Conservation (phyloP, 2,113 vertebrate species). For the Dicerorhinus sumatrensis region DNA sequence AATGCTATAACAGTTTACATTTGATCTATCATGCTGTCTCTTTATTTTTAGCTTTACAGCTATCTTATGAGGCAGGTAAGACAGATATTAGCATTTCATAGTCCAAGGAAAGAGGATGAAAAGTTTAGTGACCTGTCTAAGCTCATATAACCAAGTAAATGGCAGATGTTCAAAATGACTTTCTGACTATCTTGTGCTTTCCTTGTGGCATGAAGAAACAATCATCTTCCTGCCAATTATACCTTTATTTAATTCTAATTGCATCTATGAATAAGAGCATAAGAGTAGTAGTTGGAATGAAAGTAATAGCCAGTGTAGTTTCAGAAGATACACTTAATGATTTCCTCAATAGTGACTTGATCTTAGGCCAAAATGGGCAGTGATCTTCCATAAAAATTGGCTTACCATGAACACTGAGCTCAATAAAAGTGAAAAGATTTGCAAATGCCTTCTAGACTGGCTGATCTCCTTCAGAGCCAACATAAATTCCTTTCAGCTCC, state of each 20-base stretch:
- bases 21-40: background rate
- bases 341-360: constrained; percentile 33
- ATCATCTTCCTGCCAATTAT: constrained; percentile 1
- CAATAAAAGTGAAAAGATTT: background rate
- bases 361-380: constrained; percentile 2
- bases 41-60: background rate
- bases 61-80: background rate
- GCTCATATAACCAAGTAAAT: background rate
- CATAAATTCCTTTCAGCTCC: background rate
- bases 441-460: background rate
- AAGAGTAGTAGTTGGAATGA: background rate
- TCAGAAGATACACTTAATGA: constrained; percentile 25
- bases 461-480: background rate
- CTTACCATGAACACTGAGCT: constrained; percentile 13
- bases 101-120: background rate
- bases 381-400: background rate
- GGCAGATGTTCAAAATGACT: background rate
- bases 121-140: background rate
- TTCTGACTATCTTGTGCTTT: background rate
- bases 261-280: background rate
- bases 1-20: background rate
- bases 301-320: background rate
- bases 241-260: constrained; percentile 46
- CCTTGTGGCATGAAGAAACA: background rate
- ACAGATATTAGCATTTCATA: background rate